Evolutionary conservation across 2,888 invertebrate species (phyloP), one percentile per base, ranked within the genome.

Genomic region (Ctenicera cuprea): DNA sequence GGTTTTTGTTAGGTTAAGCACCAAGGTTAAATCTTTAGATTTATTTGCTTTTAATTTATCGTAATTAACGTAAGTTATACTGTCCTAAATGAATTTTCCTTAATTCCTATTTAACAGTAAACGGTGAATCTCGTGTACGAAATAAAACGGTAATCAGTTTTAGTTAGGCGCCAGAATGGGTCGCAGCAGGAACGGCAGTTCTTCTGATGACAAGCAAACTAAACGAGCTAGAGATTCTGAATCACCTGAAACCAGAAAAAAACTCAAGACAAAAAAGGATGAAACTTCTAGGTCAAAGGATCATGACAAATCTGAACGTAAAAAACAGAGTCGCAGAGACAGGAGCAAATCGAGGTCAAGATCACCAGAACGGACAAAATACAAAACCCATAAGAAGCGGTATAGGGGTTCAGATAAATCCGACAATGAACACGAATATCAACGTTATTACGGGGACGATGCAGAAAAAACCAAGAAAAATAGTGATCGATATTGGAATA

Each of bases 401-500:
- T 79, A 76, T 50, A 70, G 54, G 59, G 76, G 78, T 68, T 75
- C 76, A 16, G 77, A 79, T 69, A 74, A 64, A 43, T 77, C 77
- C 12, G 67, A 76, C 16, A 65, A 76, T 20, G 79, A 73, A 16
- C 11, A 20, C 1, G 65, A 69, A 9, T 82, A 81, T 73, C 78
- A 79, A 16, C 76, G 86, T 67, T 86, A 86, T 80, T 86, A 86
- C 77, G 85, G 85, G 9, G 86, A 86, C 22, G 83, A 84, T 69
- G 9, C 20, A 0, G 82, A 82, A 1, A 81, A 82, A 14, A 82
- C 83, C 41, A 81, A 82, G 59, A 74, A 80, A 66, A 82, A 83
- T 48, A 82, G 76, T 73, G 86, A 87, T 71, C 80, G 82, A n/a
- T 86, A 86, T 74, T 86, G 87, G 86, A 86, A 82, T 64, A 87